A percentile compares a stretch with the other conserved stretches of the same genome.
Evolutionary conservation across 1,140 invertebrate species (phyloP).

Genomic region (Ridgeia piscesae): DNA sequence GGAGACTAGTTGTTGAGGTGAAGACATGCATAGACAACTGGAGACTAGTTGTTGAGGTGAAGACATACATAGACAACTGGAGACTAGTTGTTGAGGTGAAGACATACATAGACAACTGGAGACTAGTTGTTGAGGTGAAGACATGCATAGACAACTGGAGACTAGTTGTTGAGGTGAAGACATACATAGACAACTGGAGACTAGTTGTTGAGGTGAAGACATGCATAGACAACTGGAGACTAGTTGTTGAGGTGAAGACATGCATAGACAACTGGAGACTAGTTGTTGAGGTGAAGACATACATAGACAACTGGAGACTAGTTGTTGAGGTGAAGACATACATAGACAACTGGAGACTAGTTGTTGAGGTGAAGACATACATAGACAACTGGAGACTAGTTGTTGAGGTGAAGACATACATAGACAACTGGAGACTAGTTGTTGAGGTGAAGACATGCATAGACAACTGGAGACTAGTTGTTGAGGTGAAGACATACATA

Average conservation of each 20-base stretch:
- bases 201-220: background rate
- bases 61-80: background rate
- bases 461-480: background rate
- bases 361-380: background rate
- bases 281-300: background rate
- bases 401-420: background rate
- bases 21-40: background rate
- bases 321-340: background rate
- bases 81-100: background rate
- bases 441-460: background rate
- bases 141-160: background rate
- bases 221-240: background rate
- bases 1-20: background rate
- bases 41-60: background rate
- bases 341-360: background rate
- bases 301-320: background rate
- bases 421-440: background rate
- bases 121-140: background rate
- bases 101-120: background rate
- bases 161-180: background rate
- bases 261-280: background rate
- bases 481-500: background rate
- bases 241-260: background rate
- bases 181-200: background rate
- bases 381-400: background rate